Percentiles rank a stretch among this genome's conserved stretches.
phyloP scores from a whole-genome alignment of 2,888 invertebrate genomes.

The Rhagium mordax region DNA sequence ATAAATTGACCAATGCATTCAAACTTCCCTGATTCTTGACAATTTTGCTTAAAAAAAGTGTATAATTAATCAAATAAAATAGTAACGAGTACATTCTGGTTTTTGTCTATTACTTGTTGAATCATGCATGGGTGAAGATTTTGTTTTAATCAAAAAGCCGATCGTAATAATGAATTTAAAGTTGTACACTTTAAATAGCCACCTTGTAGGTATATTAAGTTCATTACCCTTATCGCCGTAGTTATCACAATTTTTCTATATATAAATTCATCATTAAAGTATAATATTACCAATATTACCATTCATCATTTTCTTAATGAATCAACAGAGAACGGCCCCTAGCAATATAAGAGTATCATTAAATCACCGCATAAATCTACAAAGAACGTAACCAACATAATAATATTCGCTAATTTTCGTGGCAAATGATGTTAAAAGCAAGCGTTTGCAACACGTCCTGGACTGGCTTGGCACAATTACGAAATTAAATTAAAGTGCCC shows the following conservation, averaged over 20 bases:
- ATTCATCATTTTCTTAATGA: constrained; percentile 13
- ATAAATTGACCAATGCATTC: too few species aligned
- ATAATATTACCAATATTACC: constrained; percentile 13
- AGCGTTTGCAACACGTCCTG: constrained; percentile 25
- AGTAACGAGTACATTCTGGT: too few species aligned
- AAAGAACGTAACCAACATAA: constrained; percentile 8
- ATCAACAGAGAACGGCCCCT: not conserved
- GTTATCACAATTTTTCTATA: not conserved
- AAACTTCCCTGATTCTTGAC: too few species aligned
- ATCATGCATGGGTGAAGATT: too few species aligned
- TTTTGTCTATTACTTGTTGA: too few species aligned
- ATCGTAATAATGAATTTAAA: too few species aligned
- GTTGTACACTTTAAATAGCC: too few species aligned
- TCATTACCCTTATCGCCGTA: not conserved
- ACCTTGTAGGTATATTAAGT: too few species aligned
- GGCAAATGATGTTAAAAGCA: constrained; percentile 19
- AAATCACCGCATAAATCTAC: constrained; percentile 19
- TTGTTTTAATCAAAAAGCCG: too few species aligned
- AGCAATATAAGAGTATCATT: not conserved
- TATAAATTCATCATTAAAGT: not conserved
- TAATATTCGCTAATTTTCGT: constrained; percentile 34
- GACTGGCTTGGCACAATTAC: constrained; percentile 35
- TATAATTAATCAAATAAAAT: too few species aligned
- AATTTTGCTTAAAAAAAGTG: too few species aligned
- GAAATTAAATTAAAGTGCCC: constrained; percentile 43